Conservation (phyloP, 2,113 vertebrate genomes). For the Archilochus colubris region DNA sequence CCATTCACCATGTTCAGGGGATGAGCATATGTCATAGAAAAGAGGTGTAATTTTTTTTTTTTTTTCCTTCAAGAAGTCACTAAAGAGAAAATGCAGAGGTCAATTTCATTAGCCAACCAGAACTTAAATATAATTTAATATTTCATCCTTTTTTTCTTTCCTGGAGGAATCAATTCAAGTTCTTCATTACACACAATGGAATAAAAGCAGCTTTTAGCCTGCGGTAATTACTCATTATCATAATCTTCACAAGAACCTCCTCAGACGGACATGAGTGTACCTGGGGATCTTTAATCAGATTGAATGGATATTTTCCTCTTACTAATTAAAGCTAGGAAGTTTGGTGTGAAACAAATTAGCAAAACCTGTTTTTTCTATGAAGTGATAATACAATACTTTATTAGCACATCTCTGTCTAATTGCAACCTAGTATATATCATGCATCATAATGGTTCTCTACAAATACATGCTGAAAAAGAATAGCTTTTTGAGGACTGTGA, state of each 20-base stretch:
- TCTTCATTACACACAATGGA: constrained; percentile 45
- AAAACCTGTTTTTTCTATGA: constrained; percentile 47
- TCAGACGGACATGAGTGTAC: constrained; percentile 57
- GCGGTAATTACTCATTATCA: constrained; percentile 64
- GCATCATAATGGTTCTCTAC: not conserved
- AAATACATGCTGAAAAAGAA: not conserved
- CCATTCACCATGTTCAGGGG: not conserved
- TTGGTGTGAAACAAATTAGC: constrained; percentile 67
- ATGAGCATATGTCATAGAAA: not conserved
- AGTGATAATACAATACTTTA: constrained; percentile 40
- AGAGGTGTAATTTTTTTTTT: not conserved
- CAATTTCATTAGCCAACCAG: not conserved
- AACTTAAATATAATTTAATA: not conserved
- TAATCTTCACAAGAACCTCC: constrained; percentile 64
- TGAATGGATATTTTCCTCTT: constrained; percentile 63
- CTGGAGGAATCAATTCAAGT: not conserved
- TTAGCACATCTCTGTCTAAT: constrained; percentile 30
- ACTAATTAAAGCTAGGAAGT: constrained; percentile 66
- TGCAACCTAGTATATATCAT: not conserved
- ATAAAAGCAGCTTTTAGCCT: constrained; percentile 51
- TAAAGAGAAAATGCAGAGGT: not conserved
- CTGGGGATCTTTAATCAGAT: constrained; percentile 62
- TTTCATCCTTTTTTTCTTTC: constrained; percentile 7
- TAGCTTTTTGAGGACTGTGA: not conserved
- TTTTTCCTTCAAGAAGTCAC: not conserved